Evolutionary conservation across 2,888 invertebrate genomes (phyloP), one percentile per base, ranked within the genome.

Genomic region (Syritta pipiens): DNA sequence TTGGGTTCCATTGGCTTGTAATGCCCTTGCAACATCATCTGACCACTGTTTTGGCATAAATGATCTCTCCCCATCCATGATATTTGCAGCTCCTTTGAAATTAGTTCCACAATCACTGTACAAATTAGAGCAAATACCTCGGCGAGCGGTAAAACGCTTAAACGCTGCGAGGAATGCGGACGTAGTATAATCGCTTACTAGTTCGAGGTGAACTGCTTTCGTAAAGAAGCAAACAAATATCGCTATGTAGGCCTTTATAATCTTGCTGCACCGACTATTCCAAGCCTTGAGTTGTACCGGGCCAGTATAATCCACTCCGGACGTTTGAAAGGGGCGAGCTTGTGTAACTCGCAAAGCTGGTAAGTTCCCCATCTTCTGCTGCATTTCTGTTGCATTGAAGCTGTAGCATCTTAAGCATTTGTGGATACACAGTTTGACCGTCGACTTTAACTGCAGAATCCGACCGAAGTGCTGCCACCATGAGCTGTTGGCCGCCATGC

Each of bases 401-500:
- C 37, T 37, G 14, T 37, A 14, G 22, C 44, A 44, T 44, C 20
- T 44, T 24, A 19, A 7, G 9, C 44, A 44, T 9, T 44, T 44
- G 7, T 22, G 44, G 10, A 44, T 44, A 12, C 44, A 19, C 14
- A 9, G 40, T 10, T 51, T 44, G 2, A 55, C 30, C 2, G 4
- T 30, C 4, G 53, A 49, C 26, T 49, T 59, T 0, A 67, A 12
- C 1, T 32, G 37, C 7, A 76, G 1, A 2, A 59, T 46, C 32
- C 3, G 30, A 7, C 17, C 55, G 20, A n/a, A 62, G 24, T 17
- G 35, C 22, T 9, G 53, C 55, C 44, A 63, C 49, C 51, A 51
- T 60, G 0, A 53, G 4, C 9, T 71, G 60, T 6, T 46, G 51
- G 2, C 51, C 49, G 3, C 62, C 63, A 51, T 53, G 71, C 0